Evolutionary conservation across 2,888 invertebrate genomes (phyloP), one percentile per base, ranked within the genome.

Genomic region (Chymomyza amoena): DNA sequence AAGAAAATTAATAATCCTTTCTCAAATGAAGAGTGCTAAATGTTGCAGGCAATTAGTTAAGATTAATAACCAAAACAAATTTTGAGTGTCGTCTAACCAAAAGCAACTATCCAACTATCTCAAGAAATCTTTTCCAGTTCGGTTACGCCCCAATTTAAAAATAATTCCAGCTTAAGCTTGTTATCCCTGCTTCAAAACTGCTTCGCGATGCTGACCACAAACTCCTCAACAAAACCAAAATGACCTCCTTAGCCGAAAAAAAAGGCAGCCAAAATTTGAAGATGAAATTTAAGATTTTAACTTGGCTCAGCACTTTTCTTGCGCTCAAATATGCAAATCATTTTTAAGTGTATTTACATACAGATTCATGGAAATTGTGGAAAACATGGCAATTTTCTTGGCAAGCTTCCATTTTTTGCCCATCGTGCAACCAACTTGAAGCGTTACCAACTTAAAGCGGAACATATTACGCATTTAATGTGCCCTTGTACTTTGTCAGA

Each of bases 381-480:
- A 7, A 45, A 45, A 45, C 39, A 45, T 45, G 39, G 4, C 13
- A 45, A 13, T 45, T 45, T 45, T 13, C 13, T 45, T 45, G 39
- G 39, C 39, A 45, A 45, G 39, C 39, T 45, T 13, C 39, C 39
- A 45, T 45, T 45, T 45, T 45, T 45, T 10, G 39, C 39, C 39
- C 39, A 45, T 45, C 39, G 39, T 45, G 39, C 39, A 13, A 45
- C 39, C 39, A 45, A 45, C 39, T 45, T 45, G 39, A 74, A 72
- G 75, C 39, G 39, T 45, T 45, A 45, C 39, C 39, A 45, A 45
- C 39, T 45, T 45, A 13, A 74, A 72, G 75, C 84, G 82, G 79
- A 87, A 87, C 87, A 78, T 87, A 84, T 87, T 87, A 84, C 87
- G 78, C 81, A 80, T 86, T 86, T 86, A 84, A 84, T 84, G 84